Conservation (phyloP, 2,888 invertebrate species). For the Desoria tigrina region DNA sequence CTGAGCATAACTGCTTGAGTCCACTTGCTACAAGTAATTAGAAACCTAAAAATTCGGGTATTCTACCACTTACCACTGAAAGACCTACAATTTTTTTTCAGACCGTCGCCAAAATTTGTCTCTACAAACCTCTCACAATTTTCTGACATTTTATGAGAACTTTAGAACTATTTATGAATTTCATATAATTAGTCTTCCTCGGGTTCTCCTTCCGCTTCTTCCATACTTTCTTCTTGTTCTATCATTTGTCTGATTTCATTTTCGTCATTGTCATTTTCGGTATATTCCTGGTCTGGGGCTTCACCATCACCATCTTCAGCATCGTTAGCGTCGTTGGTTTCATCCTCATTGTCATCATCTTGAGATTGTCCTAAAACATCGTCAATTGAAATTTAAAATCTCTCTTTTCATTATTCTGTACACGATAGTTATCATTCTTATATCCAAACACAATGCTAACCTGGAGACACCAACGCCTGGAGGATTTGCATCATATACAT, state of each 20-base stretch:
- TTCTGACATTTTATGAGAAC: too few relatives aligned
- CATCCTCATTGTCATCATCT: conserved; percentile 47
- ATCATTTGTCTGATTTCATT: conserved; percentile 44
- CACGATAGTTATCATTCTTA: background rate
- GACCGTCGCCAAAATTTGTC: background rate
- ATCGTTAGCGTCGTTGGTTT: conserved; percentile 31
- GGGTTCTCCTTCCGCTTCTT: conserved; percentile 33
- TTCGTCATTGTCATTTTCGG: conserved; percentile 37
- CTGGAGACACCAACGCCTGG: conserved; percentile 53
- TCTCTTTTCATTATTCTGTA: background rate
- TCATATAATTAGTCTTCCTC: conserved; percentile 28
- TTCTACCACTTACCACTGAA: conserved; percentile 10
- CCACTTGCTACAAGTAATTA: background rate
- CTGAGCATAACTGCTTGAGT: conserved; percentile 13
- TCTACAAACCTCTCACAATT: too few relatives aligned
- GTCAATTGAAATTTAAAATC: background rate
- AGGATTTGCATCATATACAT: conserved; percentile 52
- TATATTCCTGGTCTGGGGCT: conserved; percentile 33
- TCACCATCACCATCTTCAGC: conserved; percentile 33
- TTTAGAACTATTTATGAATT: too few relatives aligned
- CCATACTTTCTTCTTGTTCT: conserved; percentile 35
- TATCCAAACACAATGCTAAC: too few relatives aligned
- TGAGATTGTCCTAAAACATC: too few relatives aligned
- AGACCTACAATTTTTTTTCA: conserved; percentile 15
- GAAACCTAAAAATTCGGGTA: conserved; percentile 10